phyloP scores from a whole-genome alignment of 2,113 vertebrate genomes.

The Arvicanthis niloticus region DNA sequence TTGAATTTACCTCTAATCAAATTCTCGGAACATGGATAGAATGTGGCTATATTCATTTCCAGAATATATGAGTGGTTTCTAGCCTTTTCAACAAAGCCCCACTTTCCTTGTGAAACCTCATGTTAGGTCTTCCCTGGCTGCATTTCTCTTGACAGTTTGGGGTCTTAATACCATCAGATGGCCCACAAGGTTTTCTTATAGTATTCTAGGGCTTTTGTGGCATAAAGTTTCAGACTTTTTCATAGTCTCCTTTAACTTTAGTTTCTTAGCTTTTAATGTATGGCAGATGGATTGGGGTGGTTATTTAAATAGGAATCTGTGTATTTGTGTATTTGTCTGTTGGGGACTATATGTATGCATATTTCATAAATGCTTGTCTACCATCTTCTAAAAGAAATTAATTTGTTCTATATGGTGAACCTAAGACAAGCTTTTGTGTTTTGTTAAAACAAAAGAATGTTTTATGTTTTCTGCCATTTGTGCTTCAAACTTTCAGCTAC shows the following conservation, averaged over 20 bases:
- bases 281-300: neutral
- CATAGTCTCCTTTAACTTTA: neutral
- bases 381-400: neutral
- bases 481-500: neutral
- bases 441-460: neutral
- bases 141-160: neutral
- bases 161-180: neutral
- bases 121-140: neutral
- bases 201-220: neutral
- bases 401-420: neutral
- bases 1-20: neutral
- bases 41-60: neutral
- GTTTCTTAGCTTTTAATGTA: neutral
- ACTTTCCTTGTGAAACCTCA: neutral
- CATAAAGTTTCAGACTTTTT: neutral
- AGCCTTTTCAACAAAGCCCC: no score
- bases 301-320: neutral
- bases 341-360: neutral
- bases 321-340: neutral
- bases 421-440: neutral
- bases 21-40: neutral
- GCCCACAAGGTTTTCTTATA: neutral
- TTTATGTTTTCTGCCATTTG: neutral
- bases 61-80: neutral
- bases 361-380: neutral